phyloP scores from a whole-genome alignment of 1,140 invertebrate genomes.

The Ridgeia piscesae region DNA sequence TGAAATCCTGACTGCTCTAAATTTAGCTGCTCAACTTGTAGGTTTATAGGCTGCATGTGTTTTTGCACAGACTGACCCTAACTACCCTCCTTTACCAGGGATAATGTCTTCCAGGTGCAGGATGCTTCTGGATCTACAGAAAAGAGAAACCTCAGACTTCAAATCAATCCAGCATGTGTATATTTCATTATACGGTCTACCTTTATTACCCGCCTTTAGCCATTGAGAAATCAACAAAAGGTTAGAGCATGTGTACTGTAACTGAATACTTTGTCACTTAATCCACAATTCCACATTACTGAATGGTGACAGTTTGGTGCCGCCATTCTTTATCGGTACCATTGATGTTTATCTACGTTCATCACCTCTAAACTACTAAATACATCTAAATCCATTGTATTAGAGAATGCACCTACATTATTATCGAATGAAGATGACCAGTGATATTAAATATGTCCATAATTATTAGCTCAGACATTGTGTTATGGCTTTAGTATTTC shows the following conservation, averaged over 20 bases:
- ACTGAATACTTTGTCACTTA: background rate
- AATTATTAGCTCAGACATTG: too few relatives aligned
- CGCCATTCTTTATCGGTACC: background rate
- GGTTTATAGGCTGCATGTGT: background rate
- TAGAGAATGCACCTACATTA: too few relatives aligned
- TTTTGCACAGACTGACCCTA: background rate
- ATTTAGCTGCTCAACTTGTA: background rate
- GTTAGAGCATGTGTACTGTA: background rate
- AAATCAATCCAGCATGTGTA: background rate
- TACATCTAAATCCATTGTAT: too few relatives aligned
- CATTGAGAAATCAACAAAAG: constrained; percentile 1
- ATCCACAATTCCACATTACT: background rate
- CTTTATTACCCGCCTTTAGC: background rate
- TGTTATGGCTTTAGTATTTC: too few relatives aligned
- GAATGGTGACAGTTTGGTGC: background rate
- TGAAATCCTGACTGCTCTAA: background rate
- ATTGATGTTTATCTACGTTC: background rate
- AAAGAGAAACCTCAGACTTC: background rate
- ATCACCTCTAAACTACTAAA: background rate
- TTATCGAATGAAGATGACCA: too few relatives aligned
- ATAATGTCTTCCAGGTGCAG: background rate
- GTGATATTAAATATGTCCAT: too few relatives aligned
- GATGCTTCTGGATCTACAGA: background rate
- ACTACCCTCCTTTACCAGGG: background rate
- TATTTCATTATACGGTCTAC: background rate